Percentiles rank a stretch among this genome's conserved stretches.
Evolutionary conservation across 2,113 vertebrate genomes (phyloP).

Genomic region (Boulengeromyrus knoepffleri): DNA sequence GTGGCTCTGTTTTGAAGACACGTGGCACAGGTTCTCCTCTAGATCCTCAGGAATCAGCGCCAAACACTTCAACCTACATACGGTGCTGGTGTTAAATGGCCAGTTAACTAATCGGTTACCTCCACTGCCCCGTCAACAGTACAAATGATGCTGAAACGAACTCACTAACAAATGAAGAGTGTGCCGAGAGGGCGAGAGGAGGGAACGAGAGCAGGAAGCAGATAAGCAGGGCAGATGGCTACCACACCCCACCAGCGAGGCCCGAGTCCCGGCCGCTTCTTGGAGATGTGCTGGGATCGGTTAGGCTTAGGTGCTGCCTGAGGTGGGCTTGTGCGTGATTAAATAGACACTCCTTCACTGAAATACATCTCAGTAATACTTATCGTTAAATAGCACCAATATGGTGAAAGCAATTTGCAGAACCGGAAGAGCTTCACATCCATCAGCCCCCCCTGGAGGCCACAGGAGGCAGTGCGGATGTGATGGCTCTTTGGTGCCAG

Average conservation of each 20-base stretch:
- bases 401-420: slow-evolving; percentile 52
- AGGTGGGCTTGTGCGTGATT: not conserved
- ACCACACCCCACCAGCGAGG: not conserved
- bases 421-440: slow-evolving; percentile 29
- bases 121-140: not conserved
- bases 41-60: not conserved
- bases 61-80: not conserved
- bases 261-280: not conserved
- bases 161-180: not conserved
- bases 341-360: slow-evolving; percentile 14
- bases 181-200: not conserved
- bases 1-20: not conserved
- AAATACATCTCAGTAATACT: slow-evolving; percentile 9
- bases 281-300: not conserved
- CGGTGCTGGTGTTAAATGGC: not conserved
- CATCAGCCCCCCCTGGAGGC: not conserved
- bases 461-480: not conserved
- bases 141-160: not conserved
- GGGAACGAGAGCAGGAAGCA: not conserved
- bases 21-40: not conserved
- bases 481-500: not conserved
- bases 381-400: slow-evolving; percentile 57
- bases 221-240: not conserved
- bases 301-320: not conserved
- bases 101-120: not conserved